Percentiles rank a stretch among this genome's conserved stretches.
Conservation (phyloP, 2,888 invertebrate genomes). For the Oxytorus armatus region DNA sequence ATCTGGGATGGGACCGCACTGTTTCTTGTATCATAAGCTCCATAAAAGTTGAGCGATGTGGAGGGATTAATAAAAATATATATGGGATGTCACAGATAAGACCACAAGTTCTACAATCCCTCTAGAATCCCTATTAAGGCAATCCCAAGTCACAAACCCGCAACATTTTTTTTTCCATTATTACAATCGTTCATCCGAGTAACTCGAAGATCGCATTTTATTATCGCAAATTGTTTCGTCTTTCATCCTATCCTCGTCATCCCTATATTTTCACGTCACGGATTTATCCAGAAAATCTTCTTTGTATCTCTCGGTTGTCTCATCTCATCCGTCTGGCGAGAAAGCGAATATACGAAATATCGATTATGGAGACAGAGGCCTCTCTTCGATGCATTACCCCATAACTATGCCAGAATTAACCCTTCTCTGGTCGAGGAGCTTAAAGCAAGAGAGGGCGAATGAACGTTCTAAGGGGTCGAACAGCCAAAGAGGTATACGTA, state of each 20-base stretch:
- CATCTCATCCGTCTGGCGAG: neutral
- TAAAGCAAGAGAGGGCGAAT: conserved; percentile 69
- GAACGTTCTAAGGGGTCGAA: conserved; percentile 24
- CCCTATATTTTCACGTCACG: no score
- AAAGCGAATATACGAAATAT: neutral
- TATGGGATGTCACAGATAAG: neutral
- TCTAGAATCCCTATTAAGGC: no score
- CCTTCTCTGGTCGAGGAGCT: conserved; percentile 73
- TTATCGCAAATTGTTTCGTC: no score
- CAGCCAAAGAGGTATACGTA: conserved; percentile 28
- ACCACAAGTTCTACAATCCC: neutral
- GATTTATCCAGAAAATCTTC: no score
- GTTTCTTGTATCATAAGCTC: neutral
- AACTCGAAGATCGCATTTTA: no score
- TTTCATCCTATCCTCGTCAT: no score
- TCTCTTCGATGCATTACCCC: conserved; percentile 3
- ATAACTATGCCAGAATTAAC: conserved; percentile 65
- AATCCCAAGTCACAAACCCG: no score
- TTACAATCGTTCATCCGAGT: no score
- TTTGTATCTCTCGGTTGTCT: no score
- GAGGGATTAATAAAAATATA: neutral
- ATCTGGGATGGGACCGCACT: neutral
- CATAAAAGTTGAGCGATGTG: neutral
- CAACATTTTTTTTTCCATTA: no score
- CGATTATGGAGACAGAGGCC: neutral